These are phyloP conservation scores for Cantharis rustica DNA, from an alignment of 2,888 invertebrate genomes.

Conservation along the genomic window DNA sequence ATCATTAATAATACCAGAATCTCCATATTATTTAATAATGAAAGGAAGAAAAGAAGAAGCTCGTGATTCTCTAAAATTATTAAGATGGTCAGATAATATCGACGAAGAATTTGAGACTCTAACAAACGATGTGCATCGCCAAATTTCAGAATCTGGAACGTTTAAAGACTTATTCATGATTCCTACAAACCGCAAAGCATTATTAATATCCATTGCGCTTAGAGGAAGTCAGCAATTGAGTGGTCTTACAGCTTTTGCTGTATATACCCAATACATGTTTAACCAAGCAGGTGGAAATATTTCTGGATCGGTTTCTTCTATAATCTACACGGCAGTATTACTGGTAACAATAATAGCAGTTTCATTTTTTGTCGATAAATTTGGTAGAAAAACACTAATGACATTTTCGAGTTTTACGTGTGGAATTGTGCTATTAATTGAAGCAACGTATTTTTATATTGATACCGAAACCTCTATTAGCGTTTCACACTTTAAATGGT, in stretches of 20 bases:
- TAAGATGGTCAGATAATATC: slow-evolving; percentile 43
- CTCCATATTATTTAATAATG: slow-evolving; percentile 44
- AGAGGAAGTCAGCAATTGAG: slow-evolving; percentile 44
- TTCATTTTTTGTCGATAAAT: slow-evolving; percentile 40
- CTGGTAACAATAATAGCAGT: slow-evolving; percentile 30
- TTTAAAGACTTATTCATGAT: slow-evolving; percentile 43
- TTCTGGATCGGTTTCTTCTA: slow-evolving; percentile 42
- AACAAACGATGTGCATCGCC: slow-evolving; percentile 41
- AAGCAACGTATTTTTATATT: slow-evolving; percentile 43
- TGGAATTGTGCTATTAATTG: slow-evolving; percentile 35
- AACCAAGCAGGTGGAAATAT: slow-evolving; percentile 45
- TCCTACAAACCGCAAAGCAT: slow-evolving; percentile 42
- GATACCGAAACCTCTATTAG: slow-evolving; percentile 30
- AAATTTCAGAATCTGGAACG: slow-evolving; percentile 43
- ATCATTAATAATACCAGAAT: slow-evolving; percentile 68
- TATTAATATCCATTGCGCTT: slow-evolving; percentile 36
- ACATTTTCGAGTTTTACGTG: slow-evolving; percentile 41
- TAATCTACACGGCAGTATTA: slow-evolving; percentile 40
- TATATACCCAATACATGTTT: slow-evolving; percentile 48
- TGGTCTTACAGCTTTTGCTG: slow-evolving; percentile 42
- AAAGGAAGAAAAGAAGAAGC: slow-evolving; percentile 40
- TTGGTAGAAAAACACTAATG: slow-evolving; percentile 42
- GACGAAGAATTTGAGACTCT: slow-evolving; percentile 41
- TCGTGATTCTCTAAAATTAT: slow-evolving; percentile 35
- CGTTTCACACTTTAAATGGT: slow-evolving; percentile 32